Conservation (phyloP, 2,113 vertebrate species). For the Poeciliopsis retropinna region DNA sequence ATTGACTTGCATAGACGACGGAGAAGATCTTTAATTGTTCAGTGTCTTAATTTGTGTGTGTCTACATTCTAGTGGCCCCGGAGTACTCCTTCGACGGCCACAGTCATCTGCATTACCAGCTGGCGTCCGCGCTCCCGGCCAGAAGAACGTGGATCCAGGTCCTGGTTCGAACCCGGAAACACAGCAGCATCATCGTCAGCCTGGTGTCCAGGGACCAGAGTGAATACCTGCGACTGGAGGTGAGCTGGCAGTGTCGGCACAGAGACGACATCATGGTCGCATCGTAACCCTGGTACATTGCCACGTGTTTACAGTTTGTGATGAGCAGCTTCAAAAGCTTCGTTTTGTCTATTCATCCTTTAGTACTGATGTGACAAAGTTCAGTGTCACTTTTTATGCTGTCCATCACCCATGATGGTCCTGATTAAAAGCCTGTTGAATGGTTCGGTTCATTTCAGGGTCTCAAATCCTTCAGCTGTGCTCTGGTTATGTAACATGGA, state of each 20-base stretch:
- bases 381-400: not conserved
- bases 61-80: constrained; percentile 73
- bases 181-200: constrained; percentile 79
- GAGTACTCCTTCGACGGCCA: constrained; percentile 85
- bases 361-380: not conserved
- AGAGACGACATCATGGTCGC: not conserved
- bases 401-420: no score
- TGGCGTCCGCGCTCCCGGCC: constrained; percentile 68
- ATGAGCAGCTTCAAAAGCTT: no score
- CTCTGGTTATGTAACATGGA: not conserved
- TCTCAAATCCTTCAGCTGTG: not conserved
- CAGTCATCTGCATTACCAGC: constrained; percentile 83
- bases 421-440: not conserved
- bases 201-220: constrained; percentile 81
- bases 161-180: constrained; percentile 85
- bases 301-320: no score
- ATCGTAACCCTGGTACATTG: no score
- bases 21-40: no score
- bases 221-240: constrained; percentile 87
- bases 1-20: not conserved
- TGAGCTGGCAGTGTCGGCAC: constrained; percentile 54
- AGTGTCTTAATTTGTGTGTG: constrained; percentile 2
- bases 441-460: not conserved
- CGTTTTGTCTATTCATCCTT: not conserved
- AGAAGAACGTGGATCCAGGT: constrained; percentile 82